A percentile compares a stretch with the other conserved stretches of the same genome.
Conservation (phyloP, 2,888 invertebrate species). For the Dryococelus australis region DNA sequence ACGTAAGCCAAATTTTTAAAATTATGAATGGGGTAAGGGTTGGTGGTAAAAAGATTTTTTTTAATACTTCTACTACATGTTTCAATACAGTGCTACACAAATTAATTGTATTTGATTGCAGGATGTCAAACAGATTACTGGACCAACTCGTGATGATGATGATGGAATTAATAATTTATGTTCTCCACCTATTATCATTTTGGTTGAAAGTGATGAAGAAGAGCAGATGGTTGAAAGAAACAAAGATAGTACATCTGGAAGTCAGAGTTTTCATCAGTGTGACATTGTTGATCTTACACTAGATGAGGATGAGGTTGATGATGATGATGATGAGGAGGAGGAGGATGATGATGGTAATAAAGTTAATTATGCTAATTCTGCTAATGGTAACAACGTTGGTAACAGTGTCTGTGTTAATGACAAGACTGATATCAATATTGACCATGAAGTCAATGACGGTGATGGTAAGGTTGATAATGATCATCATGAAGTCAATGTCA, state of each 20-base stretch:
- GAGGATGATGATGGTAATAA: neutral
- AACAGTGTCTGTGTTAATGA: neutral
- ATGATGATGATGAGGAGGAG: neutral
- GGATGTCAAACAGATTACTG: neutral
- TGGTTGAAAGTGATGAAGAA: constrained; percentile 7
- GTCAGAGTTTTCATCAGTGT: neutral
- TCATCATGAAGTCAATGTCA: no score
- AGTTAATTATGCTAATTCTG: neutral
- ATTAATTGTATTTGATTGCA: neutral
- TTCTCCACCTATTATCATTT: neutral
- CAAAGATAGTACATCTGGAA: neutral
- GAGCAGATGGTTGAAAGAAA: neutral
- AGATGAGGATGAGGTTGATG: neutral
- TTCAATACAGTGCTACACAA: neutral
- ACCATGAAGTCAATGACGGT: neutral
- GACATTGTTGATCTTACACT: neutral
- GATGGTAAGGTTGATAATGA: neutral
- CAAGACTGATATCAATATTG: neutral
- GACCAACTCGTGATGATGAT: neutral
- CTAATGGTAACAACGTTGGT: neutral
- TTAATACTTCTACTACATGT: neutral
- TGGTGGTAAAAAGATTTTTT: neutral
- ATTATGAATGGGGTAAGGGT: neutral
- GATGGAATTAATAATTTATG: neutral
- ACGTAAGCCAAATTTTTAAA: no score